Conservation (phyloP, 2,113 vertebrate genomes). For the Emydura subglobosa region DNA sequence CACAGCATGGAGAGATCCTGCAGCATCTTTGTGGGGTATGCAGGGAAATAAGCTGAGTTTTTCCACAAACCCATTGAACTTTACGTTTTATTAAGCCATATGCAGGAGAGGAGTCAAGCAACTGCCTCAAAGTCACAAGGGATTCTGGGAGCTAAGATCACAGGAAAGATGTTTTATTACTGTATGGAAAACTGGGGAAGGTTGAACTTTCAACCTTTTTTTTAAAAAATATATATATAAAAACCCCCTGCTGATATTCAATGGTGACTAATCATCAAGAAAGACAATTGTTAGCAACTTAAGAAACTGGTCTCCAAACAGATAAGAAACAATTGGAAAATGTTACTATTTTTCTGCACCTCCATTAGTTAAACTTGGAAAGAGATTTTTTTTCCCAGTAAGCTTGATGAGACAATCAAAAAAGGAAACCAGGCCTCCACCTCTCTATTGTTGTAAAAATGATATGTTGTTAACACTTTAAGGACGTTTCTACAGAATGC, state of each 20-base stretch:
- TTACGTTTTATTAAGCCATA: slow-evolving; percentile 44
- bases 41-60: slow-evolving; percentile 20
- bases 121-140: neutral
- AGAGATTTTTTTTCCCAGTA: neutral
- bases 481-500: slow-evolving; percentile 14
- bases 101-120: slow-evolving; percentile 29
- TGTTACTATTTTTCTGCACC: slow-evolving; percentile 36
- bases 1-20: neutral
- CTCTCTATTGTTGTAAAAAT: slow-evolving; percentile 30
- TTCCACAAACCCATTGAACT: slow-evolving; percentile 22
- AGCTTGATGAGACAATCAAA: slow-evolving; percentile 32
- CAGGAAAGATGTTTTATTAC: slow-evolving; percentile 45
- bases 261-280: slow-evolving; percentile 49
- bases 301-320: slow-evolving; percentile 33
- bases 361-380: slow-evolving; percentile 9
- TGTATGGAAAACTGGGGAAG: slow-evolving; percentile 46
- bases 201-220: slow-evolving; percentile 64
- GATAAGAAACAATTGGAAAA: slow-evolving; percentile 66
- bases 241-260: slow-evolving; percentile 45
- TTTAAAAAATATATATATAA: slow-evolving; percentile 52
- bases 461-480: neutral
- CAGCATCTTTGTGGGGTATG: slow-evolving; percentile 3
- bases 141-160: slow-evolving; percentile 41
- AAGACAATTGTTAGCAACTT: slow-evolving; percentile 53
- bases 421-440: slow-evolving; percentile 49